These are phyloP conservation scores for Drosophila sechellia DNA, from an alignment of 1,140 invertebrate species.

Conservation along the genomic window DNA sequence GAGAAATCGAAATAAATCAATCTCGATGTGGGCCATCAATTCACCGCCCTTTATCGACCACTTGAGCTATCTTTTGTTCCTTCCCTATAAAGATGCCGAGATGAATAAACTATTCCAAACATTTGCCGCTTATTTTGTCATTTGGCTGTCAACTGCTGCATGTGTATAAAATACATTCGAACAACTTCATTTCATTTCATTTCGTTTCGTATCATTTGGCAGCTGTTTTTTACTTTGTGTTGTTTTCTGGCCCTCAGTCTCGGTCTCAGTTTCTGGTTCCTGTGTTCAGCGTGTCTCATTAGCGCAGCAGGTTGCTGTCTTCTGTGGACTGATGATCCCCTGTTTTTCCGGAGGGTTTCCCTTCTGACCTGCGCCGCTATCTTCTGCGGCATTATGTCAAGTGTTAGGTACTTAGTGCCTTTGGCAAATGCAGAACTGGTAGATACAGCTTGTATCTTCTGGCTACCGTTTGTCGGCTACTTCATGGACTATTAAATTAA, in stretches of 20 bases:
- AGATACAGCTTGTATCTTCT: conserved; percentile 39
- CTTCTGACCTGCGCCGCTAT: conserved; percentile 69
- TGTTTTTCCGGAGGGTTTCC: not conserved
- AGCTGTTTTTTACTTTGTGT: conserved; percentile 57
- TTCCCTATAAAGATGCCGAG: conserved; percentile 17
- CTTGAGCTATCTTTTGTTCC: conserved; percentile 47
- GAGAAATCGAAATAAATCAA: conserved; percentile 29
- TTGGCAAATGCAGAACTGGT: conserved; percentile 13
- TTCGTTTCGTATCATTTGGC: conserved; percentile 50
- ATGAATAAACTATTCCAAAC: conserved; percentile 69
- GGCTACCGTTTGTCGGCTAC: conserved; percentile 52
- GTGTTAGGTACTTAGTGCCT: conserved; percentile 82
- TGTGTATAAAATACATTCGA: conserved; percentile 28
- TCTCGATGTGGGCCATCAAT: conserved; percentile 21
- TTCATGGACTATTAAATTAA: conserved; percentile 64
- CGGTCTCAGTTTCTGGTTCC: conserved; percentile 12
- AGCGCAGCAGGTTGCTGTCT: conserved; percentile 73
- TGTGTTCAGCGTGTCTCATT: conserved; percentile 70
- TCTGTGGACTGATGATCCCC: conserved; percentile 21
- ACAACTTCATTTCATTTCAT: conserved; percentile 69
- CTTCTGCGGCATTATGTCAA: conserved; percentile 75
- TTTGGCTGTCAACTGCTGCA: conserved; percentile 74
- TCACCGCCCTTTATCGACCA: conserved; percentile 9
- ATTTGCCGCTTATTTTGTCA: conserved; percentile 79
- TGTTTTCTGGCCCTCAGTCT: not conserved